Conservation (phyloP, 2,888 invertebrate species). For the Agrochola circellaris region DNA sequence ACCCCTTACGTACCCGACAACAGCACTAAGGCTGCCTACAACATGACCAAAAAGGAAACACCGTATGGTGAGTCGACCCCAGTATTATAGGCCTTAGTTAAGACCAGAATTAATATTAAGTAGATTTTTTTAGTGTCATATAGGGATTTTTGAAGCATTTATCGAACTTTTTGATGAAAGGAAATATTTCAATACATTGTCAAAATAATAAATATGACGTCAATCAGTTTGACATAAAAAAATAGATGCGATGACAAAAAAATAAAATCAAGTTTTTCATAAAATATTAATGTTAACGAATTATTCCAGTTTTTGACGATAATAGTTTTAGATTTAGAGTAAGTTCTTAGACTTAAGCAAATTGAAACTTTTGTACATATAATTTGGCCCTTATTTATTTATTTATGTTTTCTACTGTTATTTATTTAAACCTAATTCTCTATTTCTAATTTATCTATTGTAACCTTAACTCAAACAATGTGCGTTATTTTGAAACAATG, state of each 20-base stretch:
- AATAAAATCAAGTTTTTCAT: neutral
- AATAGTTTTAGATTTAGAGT: constrained; percentile 28
- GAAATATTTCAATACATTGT: neutral
- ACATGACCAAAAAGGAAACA: constrained; percentile 97
- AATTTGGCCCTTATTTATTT: constrained; percentile 40
- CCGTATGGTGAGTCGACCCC: constrained; percentile 95
- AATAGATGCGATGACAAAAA: neutral
- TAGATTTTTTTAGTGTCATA: neutral
- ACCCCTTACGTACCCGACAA: constrained; percentile 90
- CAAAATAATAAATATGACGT: neutral
- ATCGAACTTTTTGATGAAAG: neutral
- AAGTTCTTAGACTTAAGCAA: constrained; percentile 41
- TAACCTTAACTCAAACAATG: neutral
- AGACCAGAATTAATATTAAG: constrained; percentile 9
- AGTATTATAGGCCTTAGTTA: constrained; percentile 67
- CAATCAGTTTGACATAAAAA: neutral
- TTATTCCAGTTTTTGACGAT: neutral
- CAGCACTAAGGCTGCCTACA: constrained; percentile 89
- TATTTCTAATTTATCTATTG: constrained; percentile 8
- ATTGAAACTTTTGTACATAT: constrained; percentile 21
- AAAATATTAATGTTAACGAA: neutral
- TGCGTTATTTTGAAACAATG: neutral
- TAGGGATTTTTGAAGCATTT: neutral
- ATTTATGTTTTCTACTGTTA: constrained; percentile 18
- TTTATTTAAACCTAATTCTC: constrained; percentile 25